Base-by-base conservation (phyloP, 1,140 invertebrate genomes). In the Heterodera carotae region DNA sequence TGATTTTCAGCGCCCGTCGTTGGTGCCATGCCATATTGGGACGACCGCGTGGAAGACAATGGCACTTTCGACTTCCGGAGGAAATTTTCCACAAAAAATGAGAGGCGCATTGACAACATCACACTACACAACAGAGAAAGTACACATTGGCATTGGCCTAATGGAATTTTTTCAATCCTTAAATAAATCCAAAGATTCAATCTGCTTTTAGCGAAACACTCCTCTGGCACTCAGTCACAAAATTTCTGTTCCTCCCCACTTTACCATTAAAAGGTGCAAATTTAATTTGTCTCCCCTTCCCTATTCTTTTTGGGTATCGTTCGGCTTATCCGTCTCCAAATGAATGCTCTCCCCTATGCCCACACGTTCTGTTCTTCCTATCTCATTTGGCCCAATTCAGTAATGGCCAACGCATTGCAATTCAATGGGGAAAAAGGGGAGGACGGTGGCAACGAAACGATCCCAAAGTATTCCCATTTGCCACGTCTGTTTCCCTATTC, bases 1-100 rank as follows among this genome's bases (percentile, higher is more conserved):
- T 66, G 62, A 66, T 66, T 66, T 34, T 62, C 60, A 8, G 39
- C 62, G 3, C 62, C n/a, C 7, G 15, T 66, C 62, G 27, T 66
- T 29, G 29, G 29, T 66, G 29, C 62, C 29, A n/a, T n/a, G 12
- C 39, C 39, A 66, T 31, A 66, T 66, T 56, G 22, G 12, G 48
- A 56, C 15, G 22, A 1, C 22, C 5, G 39, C 39, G 48, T 56
- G 22, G 18, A 22, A 56, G 18, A 56, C 48, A 56, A 56, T 56
- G 48, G 48, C 48, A 56, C 22, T 56, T 22, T 56, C 12, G 39
- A 43, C 6, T 43, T 43, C 39, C 48, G 48, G 48, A 12, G 48
- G 48, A 56, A 22, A 56, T 10, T 66, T 66, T 66, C 15, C 33
- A 4, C 25, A 66, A 66, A 25, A 31, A 66, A 43, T 43, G 39